A percentile compares a stretch with the other conserved stretches of the same genome.
Conservation (phyloP, 2,888 invertebrate species). For the Beris morrisii region DNA sequence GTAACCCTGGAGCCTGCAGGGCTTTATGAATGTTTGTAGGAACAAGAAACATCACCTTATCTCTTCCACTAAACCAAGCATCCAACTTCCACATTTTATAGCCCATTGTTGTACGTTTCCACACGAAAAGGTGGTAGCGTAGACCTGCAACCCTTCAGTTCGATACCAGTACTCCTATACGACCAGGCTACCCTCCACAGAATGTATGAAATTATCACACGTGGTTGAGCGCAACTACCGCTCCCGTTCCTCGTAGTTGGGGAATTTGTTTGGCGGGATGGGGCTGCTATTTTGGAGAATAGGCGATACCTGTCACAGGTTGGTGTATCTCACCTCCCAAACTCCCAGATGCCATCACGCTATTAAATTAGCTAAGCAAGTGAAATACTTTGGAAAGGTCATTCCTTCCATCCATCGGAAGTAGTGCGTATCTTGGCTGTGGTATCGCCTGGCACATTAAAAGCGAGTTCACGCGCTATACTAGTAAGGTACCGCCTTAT, state of each 20-base stretch:
- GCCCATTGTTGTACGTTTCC: slow-evolving; percentile 19
- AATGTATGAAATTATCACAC: not conserved
- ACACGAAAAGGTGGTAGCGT: slow-evolving; percentile 11
- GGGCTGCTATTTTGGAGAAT: not conserved
- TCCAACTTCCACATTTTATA: slow-evolving; percentile 10
- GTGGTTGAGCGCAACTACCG: not conserved
- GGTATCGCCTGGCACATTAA: slow-evolving; percentile 3
- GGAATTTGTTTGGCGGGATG: not conserved
- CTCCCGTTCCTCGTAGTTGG: not conserved
- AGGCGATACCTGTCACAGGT: slow-evolving; percentile 1
- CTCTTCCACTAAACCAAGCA: slow-evolving; percentile 20
- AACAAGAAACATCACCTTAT: slow-evolving; percentile 8
- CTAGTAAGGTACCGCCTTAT: too few species aligned
- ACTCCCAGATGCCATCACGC: slow-evolving; percentile 20
- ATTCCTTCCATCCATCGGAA: slow-evolving; percentile 6
- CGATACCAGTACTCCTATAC: too few species aligned
- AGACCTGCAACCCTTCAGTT: not conserved
- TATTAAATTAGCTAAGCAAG: slow-evolving; percentile 25
- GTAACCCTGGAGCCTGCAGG: slow-evolving; percentile 11
- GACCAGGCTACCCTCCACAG: not conserved
- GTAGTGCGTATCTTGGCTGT: not conserved
- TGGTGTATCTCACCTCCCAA: not conserved
- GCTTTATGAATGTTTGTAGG: too few species aligned
- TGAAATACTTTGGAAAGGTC: slow-evolving; percentile 20
- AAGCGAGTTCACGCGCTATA: too few species aligned